Conservation (phyloP, 2,113 vertebrate species). For the Semicossyphus pulcher region DNA sequence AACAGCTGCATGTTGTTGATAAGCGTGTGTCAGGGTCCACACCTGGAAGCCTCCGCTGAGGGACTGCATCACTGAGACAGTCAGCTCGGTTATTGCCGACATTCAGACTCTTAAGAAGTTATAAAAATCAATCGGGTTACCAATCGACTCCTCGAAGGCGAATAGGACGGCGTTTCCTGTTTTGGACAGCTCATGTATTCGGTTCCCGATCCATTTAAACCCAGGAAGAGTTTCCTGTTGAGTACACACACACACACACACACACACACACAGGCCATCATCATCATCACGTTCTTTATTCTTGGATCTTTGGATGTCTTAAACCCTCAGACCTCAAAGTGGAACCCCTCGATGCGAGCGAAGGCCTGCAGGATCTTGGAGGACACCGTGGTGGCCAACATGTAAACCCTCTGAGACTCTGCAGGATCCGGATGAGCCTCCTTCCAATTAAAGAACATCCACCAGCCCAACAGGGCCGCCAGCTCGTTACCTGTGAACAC, state of each 20-base stretch:
- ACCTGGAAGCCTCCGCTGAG: no score
- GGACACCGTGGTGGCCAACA: constrained; percentile 95
- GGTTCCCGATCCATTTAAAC: constrained; percentile 96
- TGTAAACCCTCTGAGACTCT: constrained; percentile 84
- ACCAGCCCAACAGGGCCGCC: constrained; percentile 94
- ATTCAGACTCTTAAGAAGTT: neutral
- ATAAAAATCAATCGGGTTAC: constrained; percentile 70
- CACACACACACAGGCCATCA: neutral
- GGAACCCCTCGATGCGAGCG: constrained; percentile 90
- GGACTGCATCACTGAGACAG: no score
- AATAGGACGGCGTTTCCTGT: constrained; percentile 90
- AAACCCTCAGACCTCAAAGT: constrained; percentile 87
- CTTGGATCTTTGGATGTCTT: no score
- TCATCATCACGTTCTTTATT: neutral
- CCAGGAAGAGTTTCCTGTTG: constrained; percentile 95
- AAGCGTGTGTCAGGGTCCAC: no score
- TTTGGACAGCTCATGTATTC: constrained; percentile 89
- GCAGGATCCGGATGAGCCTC: constrained; percentile 74
- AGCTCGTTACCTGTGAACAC: constrained; percentile 95
- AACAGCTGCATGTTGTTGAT: no score
- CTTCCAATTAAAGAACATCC: constrained; percentile 94
- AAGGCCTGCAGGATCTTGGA: constrained; percentile 92
- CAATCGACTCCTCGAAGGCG: constrained; percentile 97
- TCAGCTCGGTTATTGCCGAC: no score
- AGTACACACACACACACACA: constrained; percentile 16